These are phyloP conservation scores for Phaedon cochleariae DNA, from an alignment of 2,888 invertebrate species.

Conservation along the genomic window DNA sequence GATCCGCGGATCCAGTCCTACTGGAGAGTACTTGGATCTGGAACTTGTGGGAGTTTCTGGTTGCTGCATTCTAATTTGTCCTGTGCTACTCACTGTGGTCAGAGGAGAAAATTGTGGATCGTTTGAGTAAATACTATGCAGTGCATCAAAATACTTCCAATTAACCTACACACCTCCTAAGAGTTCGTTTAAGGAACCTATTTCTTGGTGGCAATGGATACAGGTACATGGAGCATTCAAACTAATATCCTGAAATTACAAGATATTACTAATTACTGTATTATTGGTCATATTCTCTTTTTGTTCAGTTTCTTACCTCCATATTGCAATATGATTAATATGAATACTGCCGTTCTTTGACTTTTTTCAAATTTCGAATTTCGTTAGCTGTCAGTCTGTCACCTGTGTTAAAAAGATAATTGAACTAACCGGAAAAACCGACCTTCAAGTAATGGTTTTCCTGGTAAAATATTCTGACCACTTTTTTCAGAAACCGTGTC, in stretches of 20 bases:
- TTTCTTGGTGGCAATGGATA: background rate
- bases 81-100: background rate
- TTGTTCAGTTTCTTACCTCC: background rate
- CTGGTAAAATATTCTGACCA: background rate
- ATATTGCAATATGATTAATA: background rate
- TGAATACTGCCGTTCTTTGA: background rate
- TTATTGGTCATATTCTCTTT: background rate
- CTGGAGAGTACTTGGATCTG: background rate
- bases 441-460: background rate
- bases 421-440: background rate
- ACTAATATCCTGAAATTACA: background rate
- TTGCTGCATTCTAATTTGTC: background rate
- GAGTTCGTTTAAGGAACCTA: background rate
- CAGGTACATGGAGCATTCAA: background rate
- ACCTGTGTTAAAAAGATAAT: background rate
- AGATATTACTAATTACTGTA: background rate
- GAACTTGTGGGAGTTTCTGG: background rate
- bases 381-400: background rate
- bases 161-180: background rate
- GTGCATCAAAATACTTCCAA: conserved; percentile 5
- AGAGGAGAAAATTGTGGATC: conserved; percentile 6
- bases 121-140: conserved; percentile 1
- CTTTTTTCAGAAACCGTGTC: background rate
- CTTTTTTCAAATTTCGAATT: no score
- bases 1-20: background rate